Evolutionary conservation across 2,113 vertebrate species (phyloP).

Genomic region (Sinocyclocheilus rhinocerous): DNA sequence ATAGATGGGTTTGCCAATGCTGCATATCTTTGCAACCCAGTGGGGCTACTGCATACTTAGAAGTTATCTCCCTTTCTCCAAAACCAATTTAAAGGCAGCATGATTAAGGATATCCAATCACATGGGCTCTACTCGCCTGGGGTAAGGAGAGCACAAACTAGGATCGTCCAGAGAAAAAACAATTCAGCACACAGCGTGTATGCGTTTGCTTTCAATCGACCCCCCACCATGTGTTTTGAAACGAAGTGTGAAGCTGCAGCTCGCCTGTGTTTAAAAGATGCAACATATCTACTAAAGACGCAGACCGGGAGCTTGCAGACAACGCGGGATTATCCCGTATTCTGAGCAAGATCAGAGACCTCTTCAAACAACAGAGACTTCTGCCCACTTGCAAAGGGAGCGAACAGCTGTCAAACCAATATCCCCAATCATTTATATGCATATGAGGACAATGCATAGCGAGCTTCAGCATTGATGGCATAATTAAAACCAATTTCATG

Average conservation of each 20-base stretch:
- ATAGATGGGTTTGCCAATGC: conserved; percentile 25
- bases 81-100: conserved; percentile 53
- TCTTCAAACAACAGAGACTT: conserved; percentile 24
- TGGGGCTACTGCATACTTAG: conserved; percentile 45
- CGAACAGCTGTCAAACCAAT: conserved; percentile 32
- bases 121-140: conserved; percentile 34
- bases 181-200: conserved; percentile 31
- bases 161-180: conserved; percentile 36
- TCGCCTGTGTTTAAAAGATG: conserved; percentile 30
- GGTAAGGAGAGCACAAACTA: conserved; percentile 30
- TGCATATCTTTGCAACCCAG: conserved; percentile 31
- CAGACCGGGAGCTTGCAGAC: conserved; percentile 11
- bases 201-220: conserved; percentile 21
- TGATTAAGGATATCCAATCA: conserved; percentile 59
- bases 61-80: conserved; percentile 34
- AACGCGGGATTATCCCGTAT: conserved; percentile 27
- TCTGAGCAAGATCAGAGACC: conserved; percentile 26
- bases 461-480: conserved; percentile 32
- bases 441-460: conserved; percentile 10
- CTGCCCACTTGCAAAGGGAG: neutral
- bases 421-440: conserved; percentile 34
- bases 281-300: conserved; percentile 16
- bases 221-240: conserved; percentile 38
- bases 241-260: conserved; percentile 11
- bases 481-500: conserved; percentile 36